These are phyloP conservation scores for Osmoderma eremita DNA, from an alignment of 2,888 invertebrate species.

Conservation along the genomic window DNA sequence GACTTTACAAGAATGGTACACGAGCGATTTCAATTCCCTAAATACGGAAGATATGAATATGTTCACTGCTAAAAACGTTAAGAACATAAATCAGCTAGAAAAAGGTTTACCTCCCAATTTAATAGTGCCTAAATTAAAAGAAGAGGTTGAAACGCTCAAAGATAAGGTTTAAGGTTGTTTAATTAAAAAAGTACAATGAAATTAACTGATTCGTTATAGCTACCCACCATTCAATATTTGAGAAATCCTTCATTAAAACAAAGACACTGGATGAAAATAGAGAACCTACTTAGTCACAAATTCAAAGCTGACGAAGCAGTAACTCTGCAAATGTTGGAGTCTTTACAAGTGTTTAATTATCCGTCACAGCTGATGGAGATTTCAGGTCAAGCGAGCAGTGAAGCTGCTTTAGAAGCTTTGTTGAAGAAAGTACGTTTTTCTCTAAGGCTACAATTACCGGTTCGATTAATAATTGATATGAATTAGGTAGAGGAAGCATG, in stretches of 20 bases:
- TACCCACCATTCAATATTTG: slow-evolving; percentile 82
- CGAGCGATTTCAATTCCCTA: slow-evolving; percentile 71
- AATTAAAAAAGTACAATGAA: neutral
- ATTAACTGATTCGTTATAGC: slow-evolving; percentile 58
- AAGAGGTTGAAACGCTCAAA: slow-evolving; percentile 80
- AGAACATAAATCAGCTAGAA: slow-evolving; percentile 80
- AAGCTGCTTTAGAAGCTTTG: slow-evolving; percentile 82
- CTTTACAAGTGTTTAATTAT: slow-evolving; percentile 78
- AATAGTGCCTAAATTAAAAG: slow-evolving; percentile 80
- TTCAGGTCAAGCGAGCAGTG: slow-evolving; percentile 88
- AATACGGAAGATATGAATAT: slow-evolving; percentile 79
- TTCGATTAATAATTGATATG: slow-evolving; percentile 1
- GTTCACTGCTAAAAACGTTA: slow-evolving; percentile 74
- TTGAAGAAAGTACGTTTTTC: slow-evolving; percentile 73
- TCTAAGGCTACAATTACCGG: neutral
- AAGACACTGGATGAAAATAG: slow-evolving; percentile 88
- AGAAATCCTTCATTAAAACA: slow-evolving; percentile 80
- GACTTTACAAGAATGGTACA: slow-evolving; percentile 73
- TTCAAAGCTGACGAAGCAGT: slow-evolving; percentile 75
- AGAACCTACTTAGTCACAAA: slow-evolving; percentile 77
- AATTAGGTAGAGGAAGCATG: slow-evolving; percentile 82
- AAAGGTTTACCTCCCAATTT: slow-evolving; percentile 85
- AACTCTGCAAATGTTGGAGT: slow-evolving; percentile 75
- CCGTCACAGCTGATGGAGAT: slow-evolving; percentile 83
- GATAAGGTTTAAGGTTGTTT: slow-evolving; percentile 73